A percentile compares a stretch with the other conserved stretches of the same genome.
phyloP scores from a whole-genome alignment of 92 coral and sea anemone species.

The Porites cylindrica region DNA sequence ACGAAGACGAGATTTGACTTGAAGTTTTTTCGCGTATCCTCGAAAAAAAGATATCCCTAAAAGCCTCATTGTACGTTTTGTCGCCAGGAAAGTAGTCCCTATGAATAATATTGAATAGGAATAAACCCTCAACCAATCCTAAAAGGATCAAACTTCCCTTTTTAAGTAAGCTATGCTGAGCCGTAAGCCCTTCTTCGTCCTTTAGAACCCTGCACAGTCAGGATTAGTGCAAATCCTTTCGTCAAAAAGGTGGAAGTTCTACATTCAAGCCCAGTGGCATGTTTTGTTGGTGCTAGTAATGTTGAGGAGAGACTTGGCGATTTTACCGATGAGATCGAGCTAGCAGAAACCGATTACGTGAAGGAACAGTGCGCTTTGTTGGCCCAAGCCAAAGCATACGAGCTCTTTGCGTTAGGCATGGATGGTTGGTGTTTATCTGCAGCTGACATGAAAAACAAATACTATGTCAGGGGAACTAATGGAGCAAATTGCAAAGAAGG shows the following conservation, averaged over 20 bases:
- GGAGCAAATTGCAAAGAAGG: slow-evolving; percentile 38
- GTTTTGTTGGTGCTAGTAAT: slow-evolving; percentile 21
- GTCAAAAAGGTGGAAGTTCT: not conserved
- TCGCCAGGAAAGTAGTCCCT: too few species aligned
- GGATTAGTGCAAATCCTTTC: too few species aligned
- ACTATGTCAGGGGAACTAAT: not conserved
- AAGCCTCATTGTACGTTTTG: too few species aligned
- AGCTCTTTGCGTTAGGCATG: slow-evolving; percentile 63
- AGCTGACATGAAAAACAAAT: slow-evolving; percentile 13
- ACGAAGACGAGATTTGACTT: too few species aligned
- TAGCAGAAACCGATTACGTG: slow-evolving; percentile 37
- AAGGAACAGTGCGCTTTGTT: slow-evolving; percentile 49
- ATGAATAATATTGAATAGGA: too few species aligned
- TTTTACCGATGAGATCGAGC: slow-evolving; percentile 32
- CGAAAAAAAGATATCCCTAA: too few species aligned
- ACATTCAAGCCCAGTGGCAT: slow-evolving; percentile 10
- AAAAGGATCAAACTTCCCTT: too few species aligned
- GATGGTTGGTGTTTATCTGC: slow-evolving; percentile 24
- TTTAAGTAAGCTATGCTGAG: too few species aligned
- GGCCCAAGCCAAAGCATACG: slow-evolving; percentile 23
- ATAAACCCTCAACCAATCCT: too few species aligned
- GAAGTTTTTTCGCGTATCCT: too few species aligned
- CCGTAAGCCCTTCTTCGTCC: too few species aligned
- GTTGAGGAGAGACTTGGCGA: slow-evolving; percentile 40
- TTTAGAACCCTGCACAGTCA: too few species aligned